Percentiles rank a stretch among this genome's conserved stretches.
Evolutionary conservation across 2,113 vertebrate genomes (phyloP).

Genomic region (Phaethon lepturus): DNA sequence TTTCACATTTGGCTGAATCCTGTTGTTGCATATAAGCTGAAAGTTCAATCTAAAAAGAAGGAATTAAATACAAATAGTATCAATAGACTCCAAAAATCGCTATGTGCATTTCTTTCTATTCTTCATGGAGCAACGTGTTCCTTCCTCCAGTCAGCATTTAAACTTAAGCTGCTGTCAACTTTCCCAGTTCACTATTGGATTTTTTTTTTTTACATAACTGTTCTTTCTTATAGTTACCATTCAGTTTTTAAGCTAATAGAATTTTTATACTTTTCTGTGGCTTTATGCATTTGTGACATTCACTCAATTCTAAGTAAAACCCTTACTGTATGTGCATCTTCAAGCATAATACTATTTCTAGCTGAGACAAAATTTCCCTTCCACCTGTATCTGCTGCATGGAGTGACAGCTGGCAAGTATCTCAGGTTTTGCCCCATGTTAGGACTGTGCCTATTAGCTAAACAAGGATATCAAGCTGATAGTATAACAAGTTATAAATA

Average conservation of each 20-base stretch:
- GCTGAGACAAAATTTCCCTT: not conserved
- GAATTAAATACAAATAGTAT: not conserved
- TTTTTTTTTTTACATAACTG: not conserved
- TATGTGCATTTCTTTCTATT: not conserved
- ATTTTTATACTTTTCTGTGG: not conserved
- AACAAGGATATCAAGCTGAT: not conserved
- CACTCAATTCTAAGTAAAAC: not conserved
- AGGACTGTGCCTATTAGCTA: not conserved
- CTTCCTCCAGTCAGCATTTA: not conserved
- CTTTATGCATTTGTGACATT: not conserved
- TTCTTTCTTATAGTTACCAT: not conserved
- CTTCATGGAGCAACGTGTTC: not conserved
- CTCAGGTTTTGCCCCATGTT: not conserved
- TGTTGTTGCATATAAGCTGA: not conserved
- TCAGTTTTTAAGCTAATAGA: not conserved
- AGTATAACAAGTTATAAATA: not conserved
- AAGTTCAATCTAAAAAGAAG: not conserved
- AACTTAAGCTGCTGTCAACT: not conserved
- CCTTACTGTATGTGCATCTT: not conserved
- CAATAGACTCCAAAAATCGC: not conserved
- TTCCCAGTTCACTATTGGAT: not conserved
- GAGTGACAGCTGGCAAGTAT: not conserved
- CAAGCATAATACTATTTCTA: not conserved
- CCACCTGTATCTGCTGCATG: not conserved
- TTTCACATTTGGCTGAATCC: not conserved